Base-by-base conservation (phyloP, 2,888 invertebrate species). In the Podabrus alpinus region DNA sequence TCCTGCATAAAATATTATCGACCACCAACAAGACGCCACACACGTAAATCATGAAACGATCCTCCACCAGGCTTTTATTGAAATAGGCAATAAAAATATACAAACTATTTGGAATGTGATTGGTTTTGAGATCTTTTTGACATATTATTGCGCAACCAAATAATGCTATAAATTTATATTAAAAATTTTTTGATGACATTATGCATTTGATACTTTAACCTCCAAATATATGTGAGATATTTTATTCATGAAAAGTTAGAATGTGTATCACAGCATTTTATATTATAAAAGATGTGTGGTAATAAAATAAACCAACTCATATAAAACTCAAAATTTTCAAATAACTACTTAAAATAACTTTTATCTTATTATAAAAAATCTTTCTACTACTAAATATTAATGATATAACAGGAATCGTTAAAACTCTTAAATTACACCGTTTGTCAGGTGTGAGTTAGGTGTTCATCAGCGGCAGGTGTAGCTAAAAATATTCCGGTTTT, bases 41-140 rank as follows among this genome's bases (percentile, higher is more conserved):
- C 66, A 19, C 73, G 69, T 70, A 73, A 69, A 73, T 70, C 73
- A 70, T 73, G 64, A 73, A 69, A 29, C 45, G 73, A 69, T 69
- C 69, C 15, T 25, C 29, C 60, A 16, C 60, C 25, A 64, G 29
- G 67, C 73, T 69, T 73, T 73, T 73, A 73, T 73, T 73, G 73
- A 73, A 73, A 73, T 73, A 73, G 69, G 59, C 73, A 69, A 73
- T 73, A 73, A 73, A 73, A 70, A 69, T 73, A 73, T 73, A 69
- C 73, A 73, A 73, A 73, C 69, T 73, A 73, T 73, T 73, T 69
- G 11, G 66, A 60, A 73, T 69, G 45, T 73, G 73, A 73, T 73
- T 73, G 70, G 73, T 25, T 70, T 69, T 45, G 29, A 69, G 70
- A 59, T 70, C 67, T 60, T 66, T 19, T 21, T 29, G 64, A 66